Percentiles rank a stretch among this genome's conserved stretches.
phyloP scores from a whole-genome alignment of 2,888 invertebrate genomes.

The Cyrtodaria siliqua region DNA sequence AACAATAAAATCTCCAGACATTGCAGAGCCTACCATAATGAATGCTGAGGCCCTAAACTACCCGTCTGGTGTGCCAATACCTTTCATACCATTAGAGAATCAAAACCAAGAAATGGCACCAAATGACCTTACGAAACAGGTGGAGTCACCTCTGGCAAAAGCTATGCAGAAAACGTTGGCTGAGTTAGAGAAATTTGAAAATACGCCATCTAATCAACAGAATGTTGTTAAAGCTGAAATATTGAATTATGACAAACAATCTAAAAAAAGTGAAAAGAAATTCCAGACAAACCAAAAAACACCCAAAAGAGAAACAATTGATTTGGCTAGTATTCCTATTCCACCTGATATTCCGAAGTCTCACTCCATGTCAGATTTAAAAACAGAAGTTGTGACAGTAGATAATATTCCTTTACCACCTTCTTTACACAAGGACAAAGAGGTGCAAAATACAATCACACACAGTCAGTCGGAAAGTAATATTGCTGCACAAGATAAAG shows the following conservation, averaged over 20 bases:
- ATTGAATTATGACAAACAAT: neutral
- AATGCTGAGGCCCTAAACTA: neutral
- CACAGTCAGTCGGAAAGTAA: neutral
- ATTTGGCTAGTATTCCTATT: conserved; percentile 25
- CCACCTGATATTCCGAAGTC: conserved; percentile 5
- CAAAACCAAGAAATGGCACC: neutral
- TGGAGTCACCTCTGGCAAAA: conserved; percentile 26
- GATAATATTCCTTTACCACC: no score
- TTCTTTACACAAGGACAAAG: neutral
- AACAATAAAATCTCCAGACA: conserved; percentile 40
- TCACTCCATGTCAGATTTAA: no score
- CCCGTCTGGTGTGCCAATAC: conserved; percentile 1
- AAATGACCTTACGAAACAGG: neutral
- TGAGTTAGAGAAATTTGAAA: conserved; percentile 37
- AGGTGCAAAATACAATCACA: neutral
- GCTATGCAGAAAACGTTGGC: conserved; percentile 53
- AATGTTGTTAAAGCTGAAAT: no score
- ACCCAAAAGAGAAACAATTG: neutral
- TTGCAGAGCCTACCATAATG: neutral
- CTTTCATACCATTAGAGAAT: conserved; percentile 38
- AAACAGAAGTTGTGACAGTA: no score
- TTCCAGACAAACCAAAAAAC: neutral
- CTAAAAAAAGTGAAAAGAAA: neutral
- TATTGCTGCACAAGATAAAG: no score
- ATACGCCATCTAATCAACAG: neutral